phyloP scores from a whole-genome alignment of 2,113 vertebrate species.

The Cephalopholis sonnerati region DNA sequence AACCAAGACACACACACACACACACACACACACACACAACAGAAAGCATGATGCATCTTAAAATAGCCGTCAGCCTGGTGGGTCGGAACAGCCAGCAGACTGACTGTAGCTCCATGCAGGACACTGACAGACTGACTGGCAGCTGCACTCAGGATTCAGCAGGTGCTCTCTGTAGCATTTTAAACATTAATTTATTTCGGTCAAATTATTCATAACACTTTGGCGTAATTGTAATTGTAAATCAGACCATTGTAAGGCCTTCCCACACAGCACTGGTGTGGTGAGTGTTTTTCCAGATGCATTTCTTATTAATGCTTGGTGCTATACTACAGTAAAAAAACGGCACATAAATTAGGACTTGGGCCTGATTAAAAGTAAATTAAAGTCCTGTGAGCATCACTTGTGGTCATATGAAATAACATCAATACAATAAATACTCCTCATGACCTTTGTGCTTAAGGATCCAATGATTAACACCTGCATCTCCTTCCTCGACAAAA shows the following conservation, averaged over 20 bases:
- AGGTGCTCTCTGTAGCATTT: conserved; percentile 20
- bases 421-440: not conserved
- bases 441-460: conserved; percentile 11
- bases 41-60: conserved; percentile 9
- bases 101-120: conserved; percentile 7
- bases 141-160: conserved; percentile 25
- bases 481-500: not conserved
- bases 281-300: no score
- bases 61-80: conserved; percentile 39
- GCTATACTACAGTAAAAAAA: not conserved
- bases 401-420: not conserved
- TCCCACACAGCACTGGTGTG: not conserved
- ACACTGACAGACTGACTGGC: conserved; percentile 18
- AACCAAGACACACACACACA: not conserved
- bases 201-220: conserved; percentile 7
- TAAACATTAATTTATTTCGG: conserved; percentile 1
- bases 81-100: conserved; percentile 9
- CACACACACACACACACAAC: not conserved
- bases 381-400: not conserved
- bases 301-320: not conserved
- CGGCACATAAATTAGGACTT: accelerated
- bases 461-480: not conserved
- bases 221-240: not conserved
- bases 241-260: not conserved
- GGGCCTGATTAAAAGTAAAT: not conserved